A percentile compares a stretch with the other conserved stretches of the same genome.
Conservation (phyloP, 2,113 vertebrate genomes). For the Willisornis vidua region DNA sequence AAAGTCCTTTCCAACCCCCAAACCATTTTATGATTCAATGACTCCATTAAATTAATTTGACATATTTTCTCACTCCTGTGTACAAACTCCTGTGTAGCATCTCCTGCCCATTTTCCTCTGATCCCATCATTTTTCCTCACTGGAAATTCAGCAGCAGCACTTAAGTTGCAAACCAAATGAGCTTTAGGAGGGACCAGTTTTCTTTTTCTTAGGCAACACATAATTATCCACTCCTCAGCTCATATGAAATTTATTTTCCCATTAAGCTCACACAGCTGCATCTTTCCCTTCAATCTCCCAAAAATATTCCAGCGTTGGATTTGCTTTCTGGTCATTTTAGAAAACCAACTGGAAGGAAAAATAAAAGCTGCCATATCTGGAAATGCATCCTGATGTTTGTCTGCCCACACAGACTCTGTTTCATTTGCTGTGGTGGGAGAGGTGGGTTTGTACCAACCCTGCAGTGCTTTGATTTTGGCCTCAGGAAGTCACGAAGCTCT, state of each 20-base stretch:
- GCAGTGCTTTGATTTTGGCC: background rate
- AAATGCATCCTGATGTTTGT: background rate
- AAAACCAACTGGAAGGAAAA: background rate
- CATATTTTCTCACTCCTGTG: background rate
- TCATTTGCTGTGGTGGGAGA: background rate
- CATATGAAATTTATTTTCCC: background rate
- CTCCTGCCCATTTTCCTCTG: background rate
- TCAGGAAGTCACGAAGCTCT: background rate
- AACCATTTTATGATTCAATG: background rate
- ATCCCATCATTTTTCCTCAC: background rate
- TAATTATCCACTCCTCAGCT: conserved; percentile 38
- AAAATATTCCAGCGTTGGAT: background rate
- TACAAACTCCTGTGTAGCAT: background rate
- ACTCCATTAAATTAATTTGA: background rate
- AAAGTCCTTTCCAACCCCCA: background rate
- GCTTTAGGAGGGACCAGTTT: background rate
- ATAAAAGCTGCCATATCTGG: background rate
- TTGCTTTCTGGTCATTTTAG: conserved; percentile 8
- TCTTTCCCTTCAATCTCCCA: background rate
- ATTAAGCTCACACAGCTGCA: conserved; percentile 15
- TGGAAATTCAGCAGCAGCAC: background rate
- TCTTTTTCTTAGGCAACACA: conserved; percentile 26
- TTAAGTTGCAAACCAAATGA: background rate
- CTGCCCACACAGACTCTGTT: accelerated
- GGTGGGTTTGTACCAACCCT: background rate